Conservation (phyloP, 2,888 invertebrate species). For the Pantelozetes paolii region DNA sequence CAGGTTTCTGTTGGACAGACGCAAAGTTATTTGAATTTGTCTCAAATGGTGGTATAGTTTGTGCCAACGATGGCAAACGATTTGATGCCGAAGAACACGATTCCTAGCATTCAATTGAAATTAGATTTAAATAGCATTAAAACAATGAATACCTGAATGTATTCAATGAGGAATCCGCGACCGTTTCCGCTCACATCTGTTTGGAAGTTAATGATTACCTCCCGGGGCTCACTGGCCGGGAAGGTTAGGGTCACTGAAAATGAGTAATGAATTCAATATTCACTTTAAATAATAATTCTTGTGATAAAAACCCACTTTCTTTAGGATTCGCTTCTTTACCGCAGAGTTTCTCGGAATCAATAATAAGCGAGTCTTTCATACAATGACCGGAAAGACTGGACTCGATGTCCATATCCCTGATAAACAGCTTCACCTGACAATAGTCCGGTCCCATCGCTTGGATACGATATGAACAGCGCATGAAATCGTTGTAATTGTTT, state of each 20-base stretch:
- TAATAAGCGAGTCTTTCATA: conserved; percentile 42
- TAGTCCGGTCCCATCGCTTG: conserved; percentile 42
- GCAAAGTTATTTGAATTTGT: conserved; percentile 5
- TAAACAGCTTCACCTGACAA: conserved; percentile 45
- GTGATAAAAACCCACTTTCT: conserved; percentile 45
- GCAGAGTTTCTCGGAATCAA: conserved; percentile 46
- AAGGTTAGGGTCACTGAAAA: conserved; percentile 41
- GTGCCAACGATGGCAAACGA: conserved; percentile 7
- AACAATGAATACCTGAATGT: conserved; percentile 40
- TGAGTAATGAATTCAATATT: too few species aligned
- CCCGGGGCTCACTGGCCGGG: conserved; percentile 43
- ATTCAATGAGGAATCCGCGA: conserved; percentile 48
- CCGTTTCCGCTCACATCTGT: conserved; percentile 45
- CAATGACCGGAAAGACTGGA: conserved; percentile 39
- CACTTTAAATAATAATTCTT: too few species aligned
- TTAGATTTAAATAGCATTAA: not conserved
- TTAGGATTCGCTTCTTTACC: conserved; percentile 45
- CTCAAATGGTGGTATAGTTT: not conserved
- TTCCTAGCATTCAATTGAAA: not conserved
- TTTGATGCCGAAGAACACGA: not conserved
- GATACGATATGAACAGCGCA: conserved; percentile 47
- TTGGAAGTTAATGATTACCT: conserved; percentile 45
- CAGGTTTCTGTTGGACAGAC: conserved; percentile 3
- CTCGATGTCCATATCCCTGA: conserved; percentile 47
- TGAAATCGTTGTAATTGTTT: conserved; percentile 45